These are phyloP conservation scores for Pyrrhosoma nymphula DNA, from an alignment of 2,888 invertebrate species.

Conservation along the genomic window DNA sequence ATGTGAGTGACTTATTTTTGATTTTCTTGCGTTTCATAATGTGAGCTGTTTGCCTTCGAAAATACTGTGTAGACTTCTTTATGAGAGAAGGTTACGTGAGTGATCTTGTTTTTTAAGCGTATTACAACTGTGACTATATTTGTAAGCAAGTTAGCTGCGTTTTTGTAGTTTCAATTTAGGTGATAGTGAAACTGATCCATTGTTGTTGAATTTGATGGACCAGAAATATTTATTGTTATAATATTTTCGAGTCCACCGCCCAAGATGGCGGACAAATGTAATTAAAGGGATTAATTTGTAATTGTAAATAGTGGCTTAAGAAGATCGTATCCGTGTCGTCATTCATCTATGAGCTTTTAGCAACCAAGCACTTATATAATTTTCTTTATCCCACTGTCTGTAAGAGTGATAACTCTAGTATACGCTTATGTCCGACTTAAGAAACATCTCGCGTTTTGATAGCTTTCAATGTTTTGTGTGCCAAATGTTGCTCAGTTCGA, in stretches of 20 bases:
- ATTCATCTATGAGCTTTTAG: not conserved
- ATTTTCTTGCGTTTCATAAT: not conserved
- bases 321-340: not conserved
- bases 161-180: not conserved
- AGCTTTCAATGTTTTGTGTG: not conserved
- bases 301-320: conserved; percentile 19
- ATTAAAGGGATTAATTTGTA: conserved; percentile 59
- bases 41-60: not conserved
- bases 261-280: conserved; percentile 66
- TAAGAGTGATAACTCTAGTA: not conserved
- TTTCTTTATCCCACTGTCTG: not conserved
- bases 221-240: not conserved
- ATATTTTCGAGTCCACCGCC: conserved; percentile 58
- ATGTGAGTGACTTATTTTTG: conserved; percentile 37
- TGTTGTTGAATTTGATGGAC: not conserved
- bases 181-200: not conserved
- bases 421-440: not conserved
- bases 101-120: not conserved
- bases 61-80: not conserved
- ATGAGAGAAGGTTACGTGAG: conserved; percentile 6
- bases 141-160: not conserved
- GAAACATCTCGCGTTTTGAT: not conserved
- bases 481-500: not conserved
- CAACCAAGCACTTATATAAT: not conserved
- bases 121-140: not conserved